Evolutionary conservation across 1,140 invertebrate species (phyloP).

Genomic region (Papilio polyxenes): DNA sequence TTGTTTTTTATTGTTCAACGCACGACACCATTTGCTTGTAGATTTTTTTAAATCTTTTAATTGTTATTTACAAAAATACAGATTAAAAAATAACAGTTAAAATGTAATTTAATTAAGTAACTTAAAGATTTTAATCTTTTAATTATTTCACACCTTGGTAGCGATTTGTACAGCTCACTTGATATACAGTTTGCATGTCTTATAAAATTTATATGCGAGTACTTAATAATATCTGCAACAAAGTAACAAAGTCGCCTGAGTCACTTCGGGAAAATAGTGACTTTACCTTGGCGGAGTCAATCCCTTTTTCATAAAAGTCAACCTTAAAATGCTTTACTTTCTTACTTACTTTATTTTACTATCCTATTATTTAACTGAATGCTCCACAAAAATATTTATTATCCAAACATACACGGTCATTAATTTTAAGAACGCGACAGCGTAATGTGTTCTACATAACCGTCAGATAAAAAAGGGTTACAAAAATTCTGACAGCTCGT

Average conservation of each 20-base stretch:
- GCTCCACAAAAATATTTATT: background rate
- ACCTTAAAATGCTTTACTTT: background rate
- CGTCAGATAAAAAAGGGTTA: background rate
- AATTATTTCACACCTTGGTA: slow-evolving; percentile 11
- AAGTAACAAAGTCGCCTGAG: background rate
- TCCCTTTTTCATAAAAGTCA: background rate
- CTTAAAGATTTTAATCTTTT: slow-evolving; percentile 3
- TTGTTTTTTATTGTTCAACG: too few relatives aligned
- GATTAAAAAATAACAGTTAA: background rate
- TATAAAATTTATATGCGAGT: background rate
- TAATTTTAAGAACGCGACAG: slow-evolving; percentile 5
- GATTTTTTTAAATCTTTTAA: background rate
- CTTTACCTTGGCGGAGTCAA: too few relatives aligned
- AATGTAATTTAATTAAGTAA: background rate
- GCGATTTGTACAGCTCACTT: background rate
- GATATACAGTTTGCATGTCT: background rate
- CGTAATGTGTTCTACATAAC: slow-evolving; percentile 3
- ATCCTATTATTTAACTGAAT: background rate
- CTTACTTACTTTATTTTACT: background rate
- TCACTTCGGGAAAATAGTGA: background rate
- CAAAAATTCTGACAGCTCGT: slow-evolving; percentile 17
- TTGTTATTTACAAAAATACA: background rate
- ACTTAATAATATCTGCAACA: background rate
- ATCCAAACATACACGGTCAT: background rate
- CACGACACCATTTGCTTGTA: background rate